phyloP scores from a whole-genome alignment of 2,113 vertebrate species.

The Platysteira castanea region DNA sequence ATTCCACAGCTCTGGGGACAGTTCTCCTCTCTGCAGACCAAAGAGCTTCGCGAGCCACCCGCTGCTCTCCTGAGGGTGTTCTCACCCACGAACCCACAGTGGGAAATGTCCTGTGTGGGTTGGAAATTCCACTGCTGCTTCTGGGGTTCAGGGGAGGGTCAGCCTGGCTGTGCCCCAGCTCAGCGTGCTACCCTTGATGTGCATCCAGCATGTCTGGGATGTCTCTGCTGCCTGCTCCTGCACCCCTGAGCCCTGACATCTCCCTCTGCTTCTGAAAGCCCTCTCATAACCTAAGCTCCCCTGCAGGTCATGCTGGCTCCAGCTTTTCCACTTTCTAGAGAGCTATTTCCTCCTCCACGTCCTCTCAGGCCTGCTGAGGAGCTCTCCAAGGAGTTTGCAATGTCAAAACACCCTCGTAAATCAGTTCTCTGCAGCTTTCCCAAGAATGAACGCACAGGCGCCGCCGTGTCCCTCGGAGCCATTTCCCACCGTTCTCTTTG shows the following conservation, averaged over 20 bases:
- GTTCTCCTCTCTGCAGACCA: background rate
- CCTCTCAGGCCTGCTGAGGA: background rate
- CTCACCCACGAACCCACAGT: rapidly evolving
- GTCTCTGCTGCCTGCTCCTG: background rate
- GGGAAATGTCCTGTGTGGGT: background rate
- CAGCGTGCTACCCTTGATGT: rapidly evolving
- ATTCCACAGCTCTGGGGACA: background rate
- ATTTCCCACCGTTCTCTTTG: background rate
- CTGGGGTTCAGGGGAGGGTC: background rate
- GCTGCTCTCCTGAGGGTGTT: background rate
- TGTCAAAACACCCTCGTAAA: slow-evolving; percentile 13
- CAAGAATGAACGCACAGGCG: background rate
- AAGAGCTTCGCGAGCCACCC: background rate
- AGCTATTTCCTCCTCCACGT: background rate
- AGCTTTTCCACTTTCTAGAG: background rate
- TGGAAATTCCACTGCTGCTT: background rate
- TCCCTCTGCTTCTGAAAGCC: background rate
- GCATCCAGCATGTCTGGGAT: background rate
- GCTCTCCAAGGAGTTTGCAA: slow-evolving; percentile 13
- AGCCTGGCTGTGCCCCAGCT: background rate
- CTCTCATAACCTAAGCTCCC: background rate
- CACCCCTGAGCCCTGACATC: background rate
- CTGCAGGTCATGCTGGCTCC: slow-evolving; percentile 1
- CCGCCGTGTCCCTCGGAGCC: background rate
- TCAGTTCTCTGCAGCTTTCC: slow-evolving; percentile 15